Conservation (phyloP, 2,113 vertebrate species). For the Litocranius walleri region DNA sequence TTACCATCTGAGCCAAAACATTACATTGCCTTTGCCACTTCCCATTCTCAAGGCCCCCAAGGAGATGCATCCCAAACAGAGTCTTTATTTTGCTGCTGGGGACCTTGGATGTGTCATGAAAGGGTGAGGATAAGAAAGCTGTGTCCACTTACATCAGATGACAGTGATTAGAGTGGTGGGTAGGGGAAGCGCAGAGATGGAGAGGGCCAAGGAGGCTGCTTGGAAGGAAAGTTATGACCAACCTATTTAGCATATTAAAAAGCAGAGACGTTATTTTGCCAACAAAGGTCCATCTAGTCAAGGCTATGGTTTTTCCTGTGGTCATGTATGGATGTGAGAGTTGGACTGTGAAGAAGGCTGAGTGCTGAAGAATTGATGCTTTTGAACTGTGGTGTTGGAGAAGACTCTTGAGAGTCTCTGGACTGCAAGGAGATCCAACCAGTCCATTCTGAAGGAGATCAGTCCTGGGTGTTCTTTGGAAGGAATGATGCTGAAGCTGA, state of each 20-base stretch:
- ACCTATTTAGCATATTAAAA: too few relatives aligned
- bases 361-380: fast-evolving
- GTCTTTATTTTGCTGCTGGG: background rate
- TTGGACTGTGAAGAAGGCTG: too few relatives aligned
- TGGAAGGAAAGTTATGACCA: too few relatives aligned
- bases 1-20: background rate
- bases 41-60: background rate
- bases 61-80: background rate
- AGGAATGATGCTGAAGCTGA: too few relatives aligned
- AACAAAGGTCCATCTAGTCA: too few relatives aligned
- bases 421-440: too few relatives aligned
- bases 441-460: too few relatives aligned
- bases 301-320: too few relatives aligned
- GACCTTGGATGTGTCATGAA: background rate
- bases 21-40: background rate
- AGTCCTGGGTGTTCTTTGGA: fast-evolving
- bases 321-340: too few relatives aligned
- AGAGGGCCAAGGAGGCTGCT: background rate
- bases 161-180: background rate
- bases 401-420: too few relatives aligned
- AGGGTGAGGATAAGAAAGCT: background rate
- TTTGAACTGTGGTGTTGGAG: too few relatives aligned
- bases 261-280: too few relatives aligned
- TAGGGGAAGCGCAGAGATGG: background rate
- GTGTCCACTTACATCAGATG: background rate